Percentiles rank a stretch among this genome's conserved stretches.
Evolutionary conservation across 1,140 invertebrate genomes (phyloP).

Genomic region (Pseudachorutes palmiensis): DNA sequence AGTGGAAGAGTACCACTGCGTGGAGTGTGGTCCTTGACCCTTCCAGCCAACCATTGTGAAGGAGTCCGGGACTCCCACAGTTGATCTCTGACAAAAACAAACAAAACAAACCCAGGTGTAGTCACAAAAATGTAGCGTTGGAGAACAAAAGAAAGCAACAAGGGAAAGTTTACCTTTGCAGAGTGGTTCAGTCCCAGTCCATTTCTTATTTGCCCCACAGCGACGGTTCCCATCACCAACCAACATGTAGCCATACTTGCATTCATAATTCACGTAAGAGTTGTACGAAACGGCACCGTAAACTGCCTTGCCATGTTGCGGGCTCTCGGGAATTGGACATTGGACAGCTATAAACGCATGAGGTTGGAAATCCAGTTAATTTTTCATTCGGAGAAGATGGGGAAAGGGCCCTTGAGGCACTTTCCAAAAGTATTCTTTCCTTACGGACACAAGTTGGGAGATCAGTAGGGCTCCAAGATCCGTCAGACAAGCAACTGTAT

Average conservation of each 20-base stretch:
- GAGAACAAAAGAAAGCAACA: neutral
- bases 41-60: slow-evolving; percentile 45
- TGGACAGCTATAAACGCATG: slow-evolving; percentile 46
- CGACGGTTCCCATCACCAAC: slow-evolving; percentile 71
- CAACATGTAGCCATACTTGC: slow-evolving; percentile 83
- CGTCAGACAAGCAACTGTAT: slow-evolving; percentile 75
- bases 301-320: slow-evolving; percentile 79
- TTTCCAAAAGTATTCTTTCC: no score
- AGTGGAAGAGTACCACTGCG: slow-evolving; percentile 50
- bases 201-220: slow-evolving; percentile 65
- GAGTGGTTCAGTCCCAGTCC: slow-evolving; percentile 73
- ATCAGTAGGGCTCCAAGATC: slow-evolving; percentile 75
- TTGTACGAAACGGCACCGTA: slow-evolving; percentile 90
- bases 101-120: no score
- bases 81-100: slow-evolving; percentile 47
- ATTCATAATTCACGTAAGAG: slow-evolving; percentile 85
- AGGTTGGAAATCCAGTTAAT: no score
- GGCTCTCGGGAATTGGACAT: slow-evolving; percentile 76
- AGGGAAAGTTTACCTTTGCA: slow-evolving; percentile 63
- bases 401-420: no score
- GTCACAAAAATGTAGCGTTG: no score
- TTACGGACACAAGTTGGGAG: slow-evolving; percentile 78
- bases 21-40: slow-evolving; percentile 49
- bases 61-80: slow-evolving; percentile 48
- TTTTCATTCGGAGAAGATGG: no score